Evolutionary conservation across 1,140 invertebrate genomes (phyloP), one percentile per base, ranked within the genome.

Genomic region (Drosophila repletoides): DNA sequence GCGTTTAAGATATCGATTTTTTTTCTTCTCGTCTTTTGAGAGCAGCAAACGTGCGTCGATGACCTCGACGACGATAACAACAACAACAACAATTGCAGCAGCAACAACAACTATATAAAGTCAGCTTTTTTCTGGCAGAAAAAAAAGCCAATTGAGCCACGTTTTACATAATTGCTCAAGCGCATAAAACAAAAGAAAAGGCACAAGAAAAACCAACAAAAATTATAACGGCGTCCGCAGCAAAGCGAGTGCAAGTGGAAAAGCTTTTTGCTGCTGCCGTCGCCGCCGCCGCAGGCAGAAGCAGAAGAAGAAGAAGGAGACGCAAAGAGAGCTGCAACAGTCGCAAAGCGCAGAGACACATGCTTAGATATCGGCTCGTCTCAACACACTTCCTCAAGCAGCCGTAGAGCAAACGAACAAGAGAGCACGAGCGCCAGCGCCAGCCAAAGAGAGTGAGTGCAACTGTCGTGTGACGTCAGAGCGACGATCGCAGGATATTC

Each of bases 381-480:
- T 95, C 95, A 88, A 96, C 95, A 90, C 95, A 96, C 90, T 96
- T 96, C 90, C 91, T 96, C 91, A 96, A 96, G 92, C 95, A 96
- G 91, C 95, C 95, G 93, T 96, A 95, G 34, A 29, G 52, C 40
- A 26, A 55, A 24, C 28, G 22, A 53, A 45, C 17, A 10, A 45
- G 31, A 34, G 64, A 9, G 49, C 38, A 26, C 28, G n/a, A 33
- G 6, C 46, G 34, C 49, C 34, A 22, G 22, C 2, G 31, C n/a
- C 10, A 29, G 5, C 22, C n/a, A 48, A 31, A n/a, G 10, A 22
- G 15, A 66, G 17, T 48, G 41, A 19, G 5, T 61, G 52, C 17
- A 26, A 49, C 15, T 41, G 38, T n/a, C 22, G 33, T 55, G 51
- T 41, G 26, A 59, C 33, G 21, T 58, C 21, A 65, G 41, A 69